Percentiles rank a stretch among this genome's conserved stretches.
Evolutionary conservation across 1,140 invertebrate species (phyloP).

Genomic region (Lasaia peninsularis): DNA sequence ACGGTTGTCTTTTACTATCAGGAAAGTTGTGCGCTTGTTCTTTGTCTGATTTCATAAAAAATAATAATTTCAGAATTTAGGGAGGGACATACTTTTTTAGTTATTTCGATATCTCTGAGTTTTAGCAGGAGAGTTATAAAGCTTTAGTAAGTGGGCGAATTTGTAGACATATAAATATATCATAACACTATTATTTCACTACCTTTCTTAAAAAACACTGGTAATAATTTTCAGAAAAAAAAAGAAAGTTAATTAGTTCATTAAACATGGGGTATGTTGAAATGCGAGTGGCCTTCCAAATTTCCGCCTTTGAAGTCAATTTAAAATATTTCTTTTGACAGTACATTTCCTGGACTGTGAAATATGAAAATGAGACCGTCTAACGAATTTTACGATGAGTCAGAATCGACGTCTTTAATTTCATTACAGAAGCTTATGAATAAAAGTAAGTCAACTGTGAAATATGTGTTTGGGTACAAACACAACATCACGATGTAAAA

Average conservation of each 20-base stretch:
- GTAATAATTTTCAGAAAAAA: not conserved
- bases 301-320: not conserved
- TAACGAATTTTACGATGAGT: not conserved
- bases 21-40: no score
- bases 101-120: no score
- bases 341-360: conserved; percentile 4
- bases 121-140: no score
- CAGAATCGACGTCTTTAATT: not conserved
- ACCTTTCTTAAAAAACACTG: not conserved
- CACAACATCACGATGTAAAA: no score
- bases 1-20: no score
- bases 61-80: no score
- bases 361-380: conserved; percentile 7
- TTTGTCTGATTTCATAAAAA: no score
- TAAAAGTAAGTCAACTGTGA: not conserved
- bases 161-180: no score
- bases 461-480: no score
- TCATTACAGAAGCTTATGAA: not conserved
- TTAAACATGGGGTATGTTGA: not conserved
- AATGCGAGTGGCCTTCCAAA: not conserved
- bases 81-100: no score
- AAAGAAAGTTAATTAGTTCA: not conserved
- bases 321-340: conserved; percentile 6
- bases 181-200: no score
- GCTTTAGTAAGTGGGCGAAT: no score